phyloP scores from a whole-genome alignment of 2,113 vertebrate species.

The Fulica atra region DNA sequence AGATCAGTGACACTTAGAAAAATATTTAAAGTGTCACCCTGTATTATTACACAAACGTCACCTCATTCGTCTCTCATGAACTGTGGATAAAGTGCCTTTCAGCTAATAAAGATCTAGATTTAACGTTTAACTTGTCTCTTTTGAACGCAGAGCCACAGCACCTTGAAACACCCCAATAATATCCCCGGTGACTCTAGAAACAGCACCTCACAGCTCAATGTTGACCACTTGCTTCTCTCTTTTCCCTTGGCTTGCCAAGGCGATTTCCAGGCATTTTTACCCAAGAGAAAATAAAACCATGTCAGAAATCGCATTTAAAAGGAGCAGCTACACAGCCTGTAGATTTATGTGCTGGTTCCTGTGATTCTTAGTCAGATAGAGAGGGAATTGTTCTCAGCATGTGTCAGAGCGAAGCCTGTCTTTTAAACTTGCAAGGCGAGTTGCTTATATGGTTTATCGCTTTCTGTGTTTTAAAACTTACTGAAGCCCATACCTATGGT shows the following conservation, averaged over 20 bases:
- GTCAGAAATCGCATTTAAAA: background rate
- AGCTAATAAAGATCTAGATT: background rate
- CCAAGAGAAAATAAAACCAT: background rate
- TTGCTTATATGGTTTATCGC: background rate
- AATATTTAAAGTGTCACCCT: slow-evolving; percentile 33
- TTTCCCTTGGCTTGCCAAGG: background rate
- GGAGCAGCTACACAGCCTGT: background rate
- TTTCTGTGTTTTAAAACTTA: background rate
- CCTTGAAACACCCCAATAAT: background rate
- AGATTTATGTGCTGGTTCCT: background rate
- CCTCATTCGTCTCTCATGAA: background rate
- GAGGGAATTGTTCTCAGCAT: background rate
- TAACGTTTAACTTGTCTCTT: background rate
- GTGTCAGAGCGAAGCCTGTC: background rate
- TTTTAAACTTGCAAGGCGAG: background rate
- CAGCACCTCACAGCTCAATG: background rate
- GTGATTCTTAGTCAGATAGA: background rate
- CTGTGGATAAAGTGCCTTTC: background rate
- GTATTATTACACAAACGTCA: slow-evolving; percentile 7
- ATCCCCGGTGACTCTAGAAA: background rate
- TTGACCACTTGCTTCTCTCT: background rate
- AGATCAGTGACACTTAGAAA: slow-evolving; percentile 35
- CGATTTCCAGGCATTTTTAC: background rate
- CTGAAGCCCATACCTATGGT: fast-evolving
- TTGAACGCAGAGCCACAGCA: background rate